These are phyloP conservation scores for Enteromius paludinosus DNA, from an alignment of 2,797 vertebrate genomes.

Conservation along the genomic window DNA sequence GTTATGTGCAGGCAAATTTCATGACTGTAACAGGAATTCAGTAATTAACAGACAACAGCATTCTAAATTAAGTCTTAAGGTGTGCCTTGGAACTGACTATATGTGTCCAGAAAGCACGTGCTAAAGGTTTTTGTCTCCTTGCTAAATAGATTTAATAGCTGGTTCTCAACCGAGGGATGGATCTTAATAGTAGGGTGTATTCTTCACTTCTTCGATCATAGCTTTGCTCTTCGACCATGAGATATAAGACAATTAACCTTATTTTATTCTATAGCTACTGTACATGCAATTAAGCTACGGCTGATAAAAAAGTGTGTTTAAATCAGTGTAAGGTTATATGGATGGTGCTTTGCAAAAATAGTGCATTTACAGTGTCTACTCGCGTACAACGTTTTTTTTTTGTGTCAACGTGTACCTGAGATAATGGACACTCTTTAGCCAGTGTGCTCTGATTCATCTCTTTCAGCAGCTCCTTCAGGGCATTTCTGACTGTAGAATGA, in stretches of 20 bases:
- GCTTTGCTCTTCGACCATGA: neutral
- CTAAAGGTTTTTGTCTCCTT: constrained; percentile 10
- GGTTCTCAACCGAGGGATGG: constrained; percentile 15
- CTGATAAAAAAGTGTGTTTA: neutral
- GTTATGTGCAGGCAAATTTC: constrained; percentile 28
- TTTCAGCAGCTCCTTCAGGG: constrained; percentile 98
- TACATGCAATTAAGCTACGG: neutral
- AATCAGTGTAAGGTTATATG: neutral
- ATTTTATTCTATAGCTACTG: constrained; percentile 9
- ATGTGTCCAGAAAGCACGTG: constrained; percentile 5
- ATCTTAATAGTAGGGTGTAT: constrained; percentile 21
- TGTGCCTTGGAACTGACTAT: neutral
- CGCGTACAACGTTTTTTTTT: too few relatives aligned
- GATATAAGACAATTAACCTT: neutral
- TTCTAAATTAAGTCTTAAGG: neutral
- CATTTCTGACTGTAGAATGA: constrained; percentile 96
- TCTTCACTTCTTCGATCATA: neutral
- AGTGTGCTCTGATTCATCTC: constrained; percentile 99
- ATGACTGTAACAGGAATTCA: constrained; percentile 25
- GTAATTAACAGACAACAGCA: neutral
- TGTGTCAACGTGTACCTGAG: constrained; percentile 83
- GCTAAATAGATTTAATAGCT: constrained; percentile 32
- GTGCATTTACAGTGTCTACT: neutral
- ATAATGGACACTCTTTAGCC: constrained; percentile 99
- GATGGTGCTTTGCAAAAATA: neutral